Evolutionary conservation across 2,888 invertebrate genomes (phyloP).

Genomic region (Cactoblastis cactorum): DNA sequence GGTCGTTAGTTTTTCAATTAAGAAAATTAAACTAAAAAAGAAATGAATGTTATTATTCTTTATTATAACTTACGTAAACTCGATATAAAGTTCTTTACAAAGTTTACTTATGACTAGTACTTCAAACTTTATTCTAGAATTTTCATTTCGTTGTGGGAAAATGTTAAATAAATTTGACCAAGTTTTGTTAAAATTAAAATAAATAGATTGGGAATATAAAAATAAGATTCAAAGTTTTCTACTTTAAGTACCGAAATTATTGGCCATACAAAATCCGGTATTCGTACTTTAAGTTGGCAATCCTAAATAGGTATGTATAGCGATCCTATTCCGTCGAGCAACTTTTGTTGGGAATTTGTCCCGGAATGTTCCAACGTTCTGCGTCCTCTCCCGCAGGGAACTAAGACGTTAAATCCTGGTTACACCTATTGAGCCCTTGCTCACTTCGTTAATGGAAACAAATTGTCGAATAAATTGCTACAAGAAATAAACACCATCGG

Average conservation of each 20-base stretch:
- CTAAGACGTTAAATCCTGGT: constrained; percentile 70
- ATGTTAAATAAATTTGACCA: too few relatives aligned
- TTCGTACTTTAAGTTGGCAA: not conserved
- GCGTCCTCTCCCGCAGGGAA: constrained; percentile 46
- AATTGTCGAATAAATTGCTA: constrained; percentile 52
- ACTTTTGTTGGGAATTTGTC: constrained; percentile 65
- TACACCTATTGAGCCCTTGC: constrained; percentile 58
- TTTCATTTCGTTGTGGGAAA: too few relatives aligned
- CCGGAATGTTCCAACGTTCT: constrained; percentile 67
- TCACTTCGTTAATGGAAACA: constrained; percentile 62
- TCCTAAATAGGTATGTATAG: not conserved
- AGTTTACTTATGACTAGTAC: too few relatives aligned
- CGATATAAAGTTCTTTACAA: too few relatives aligned
- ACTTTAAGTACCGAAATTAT: not conserved
- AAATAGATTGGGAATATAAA: not conserved
- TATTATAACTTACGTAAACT: too few relatives aligned
- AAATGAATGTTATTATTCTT: too few relatives aligned
- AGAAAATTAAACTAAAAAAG: too few relatives aligned
- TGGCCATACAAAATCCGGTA: not conserved
- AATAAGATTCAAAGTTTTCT: not conserved
- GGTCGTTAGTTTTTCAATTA: too few relatives aligned
- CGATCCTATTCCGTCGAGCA: constrained; percentile 28
- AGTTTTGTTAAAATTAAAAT: too few relatives aligned
- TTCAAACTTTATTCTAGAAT: too few relatives aligned
- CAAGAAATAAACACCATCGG: constrained; percentile 39